A percentile compares a stretch with the other conserved stretches of the same genome.
Conservation (phyloP, 2,797 vertebrate species). For the Scomberomorus guttatus region DNA sequence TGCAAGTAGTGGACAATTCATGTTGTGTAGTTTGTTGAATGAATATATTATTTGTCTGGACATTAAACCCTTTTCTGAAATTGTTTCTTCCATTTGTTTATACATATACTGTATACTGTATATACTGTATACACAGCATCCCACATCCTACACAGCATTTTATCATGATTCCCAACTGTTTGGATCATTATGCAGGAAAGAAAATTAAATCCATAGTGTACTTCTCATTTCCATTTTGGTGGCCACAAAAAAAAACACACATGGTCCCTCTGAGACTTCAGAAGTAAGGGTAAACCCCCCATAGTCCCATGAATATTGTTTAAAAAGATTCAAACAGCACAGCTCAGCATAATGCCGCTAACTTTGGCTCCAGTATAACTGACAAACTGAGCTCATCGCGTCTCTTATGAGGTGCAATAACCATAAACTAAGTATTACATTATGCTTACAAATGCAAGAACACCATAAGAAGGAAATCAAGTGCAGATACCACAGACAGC, state of each 20-base stretch:
- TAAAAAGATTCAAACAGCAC: slow-evolving; percentile 41
- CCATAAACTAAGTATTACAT: slow-evolving; percentile 64
- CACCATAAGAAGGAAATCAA: slow-evolving; percentile 49
- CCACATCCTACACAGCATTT: too few relatives aligned
- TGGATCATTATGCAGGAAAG: slow-evolving; percentile 5
- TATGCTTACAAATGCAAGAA: slow-evolving; percentile 63
- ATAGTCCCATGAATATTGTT: slow-evolving; percentile 34
- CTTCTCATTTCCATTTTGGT: slow-evolving; percentile 48
- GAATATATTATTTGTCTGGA: slow-evolving; percentile 5
- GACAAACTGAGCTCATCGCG: slow-evolving; percentile 58
- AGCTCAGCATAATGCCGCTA: slow-evolving; percentile 54
- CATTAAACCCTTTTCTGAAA: slow-evolving; percentile 3
- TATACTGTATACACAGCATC: not conserved
- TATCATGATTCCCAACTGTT: slow-evolving; percentile 2
- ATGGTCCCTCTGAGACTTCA: slow-evolving; percentile 30
- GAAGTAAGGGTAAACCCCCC: slow-evolving; percentile 23
- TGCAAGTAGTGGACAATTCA: too few relatives aligned
- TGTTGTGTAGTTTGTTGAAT: slow-evolving; percentile 4
- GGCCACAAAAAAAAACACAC: slow-evolving; percentile 8
- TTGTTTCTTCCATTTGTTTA: not conserved
- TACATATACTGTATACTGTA: too few relatives aligned
- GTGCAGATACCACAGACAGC: slow-evolving; percentile 46
- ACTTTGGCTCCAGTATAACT: slow-evolving; percentile 49
- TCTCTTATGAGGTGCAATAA: slow-evolving; percentile 51
- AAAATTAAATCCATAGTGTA: slow-evolving; percentile 22